phyloP scores from a whole-genome alignment of 2,797 vertebrate genomes.

The Catamblyrhynchus diadema region DNA sequence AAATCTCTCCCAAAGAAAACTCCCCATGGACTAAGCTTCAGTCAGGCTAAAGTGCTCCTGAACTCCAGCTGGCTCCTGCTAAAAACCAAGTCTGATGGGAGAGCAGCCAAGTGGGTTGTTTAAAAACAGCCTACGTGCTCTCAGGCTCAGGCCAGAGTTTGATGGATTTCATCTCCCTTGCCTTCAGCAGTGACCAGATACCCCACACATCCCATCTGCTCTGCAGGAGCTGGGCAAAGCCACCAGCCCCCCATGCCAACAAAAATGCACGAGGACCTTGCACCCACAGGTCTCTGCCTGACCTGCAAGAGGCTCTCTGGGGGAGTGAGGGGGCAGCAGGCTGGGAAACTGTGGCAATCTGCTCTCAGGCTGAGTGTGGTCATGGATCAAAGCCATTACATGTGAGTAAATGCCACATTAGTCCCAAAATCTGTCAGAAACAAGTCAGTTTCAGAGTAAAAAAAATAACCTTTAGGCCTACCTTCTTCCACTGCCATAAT shows the following conservation, averaged over 20 bases:
- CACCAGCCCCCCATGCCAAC: neutral
- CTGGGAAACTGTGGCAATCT: neutral
- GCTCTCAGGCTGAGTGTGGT: neutral
- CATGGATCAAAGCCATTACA: neutral
- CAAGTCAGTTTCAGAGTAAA: neutral
- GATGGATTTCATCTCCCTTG: neutral
- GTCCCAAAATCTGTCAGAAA: neutral
- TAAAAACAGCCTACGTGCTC: neutral
- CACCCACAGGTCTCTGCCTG: neutral
- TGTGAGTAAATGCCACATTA: neutral
- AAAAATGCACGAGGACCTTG: accelerated
- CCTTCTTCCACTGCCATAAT: neutral
- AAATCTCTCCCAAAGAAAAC: neutral
- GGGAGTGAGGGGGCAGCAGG: neutral
- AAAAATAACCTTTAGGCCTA: neutral
- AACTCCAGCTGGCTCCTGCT: slow-evolving; percentile 11
- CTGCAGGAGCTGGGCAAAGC: neutral
- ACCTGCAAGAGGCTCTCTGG: neutral
- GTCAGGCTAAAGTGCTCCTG: neutral
- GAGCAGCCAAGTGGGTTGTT: neutral
- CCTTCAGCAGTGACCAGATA: neutral
- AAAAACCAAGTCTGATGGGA: neutral
- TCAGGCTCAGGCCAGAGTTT: neutral
- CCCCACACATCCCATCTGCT: neutral
- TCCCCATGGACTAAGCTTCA: neutral